These are phyloP conservation scores for Chlorops oryzae DNA, from an alignment of 1,140 invertebrate genomes.

Conservation along the genomic window DNA sequence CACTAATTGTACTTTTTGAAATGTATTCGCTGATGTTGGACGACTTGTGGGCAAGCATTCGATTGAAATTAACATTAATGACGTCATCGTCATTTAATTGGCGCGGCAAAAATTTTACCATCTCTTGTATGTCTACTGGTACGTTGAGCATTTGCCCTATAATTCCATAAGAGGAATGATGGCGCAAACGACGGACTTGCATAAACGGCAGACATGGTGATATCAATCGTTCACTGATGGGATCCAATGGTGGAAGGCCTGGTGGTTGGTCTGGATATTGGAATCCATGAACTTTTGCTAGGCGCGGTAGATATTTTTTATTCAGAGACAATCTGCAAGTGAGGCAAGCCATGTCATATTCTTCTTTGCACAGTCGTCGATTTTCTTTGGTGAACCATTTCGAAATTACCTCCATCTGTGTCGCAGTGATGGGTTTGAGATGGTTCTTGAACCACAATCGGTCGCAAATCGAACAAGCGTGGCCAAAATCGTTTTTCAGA, in stretches of 20 bases:
- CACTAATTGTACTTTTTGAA: constrained; percentile 13
- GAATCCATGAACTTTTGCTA: constrained; percentile 40
- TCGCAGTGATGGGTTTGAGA: no score
- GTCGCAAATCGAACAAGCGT: no score
- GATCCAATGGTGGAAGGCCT: constrained; percentile 35
- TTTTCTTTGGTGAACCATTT: constrained; percentile 34
- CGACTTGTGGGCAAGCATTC: constrained; percentile 8
- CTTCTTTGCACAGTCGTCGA: no score
- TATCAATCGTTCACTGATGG: constrained; percentile 41
- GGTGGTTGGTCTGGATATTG: constrained; percentile 31
- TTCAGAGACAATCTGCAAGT: constrained; percentile 31
- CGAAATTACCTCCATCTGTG: constrained; percentile 30
- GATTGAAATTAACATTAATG: constrained; percentile 8
- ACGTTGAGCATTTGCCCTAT: constrained; percentile 45
- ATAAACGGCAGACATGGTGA: constrained; percentile 43
- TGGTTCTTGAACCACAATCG: no score
- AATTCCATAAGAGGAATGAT: constrained; percentile 41
- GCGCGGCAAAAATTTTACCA: constrained; percentile 40
- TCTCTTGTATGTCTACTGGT: constrained; percentile 36
- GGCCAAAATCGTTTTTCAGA: no score
- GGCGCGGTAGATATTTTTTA: constrained; percentile 24
- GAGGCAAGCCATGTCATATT: constrained; percentile 21
- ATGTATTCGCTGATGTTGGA: constrained; percentile 15
- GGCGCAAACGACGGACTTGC: constrained; percentile 42
- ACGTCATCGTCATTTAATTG: neutral